Conservation (phyloP, 2,797 vertebrate species). For the Thunnus albacares region DNA sequence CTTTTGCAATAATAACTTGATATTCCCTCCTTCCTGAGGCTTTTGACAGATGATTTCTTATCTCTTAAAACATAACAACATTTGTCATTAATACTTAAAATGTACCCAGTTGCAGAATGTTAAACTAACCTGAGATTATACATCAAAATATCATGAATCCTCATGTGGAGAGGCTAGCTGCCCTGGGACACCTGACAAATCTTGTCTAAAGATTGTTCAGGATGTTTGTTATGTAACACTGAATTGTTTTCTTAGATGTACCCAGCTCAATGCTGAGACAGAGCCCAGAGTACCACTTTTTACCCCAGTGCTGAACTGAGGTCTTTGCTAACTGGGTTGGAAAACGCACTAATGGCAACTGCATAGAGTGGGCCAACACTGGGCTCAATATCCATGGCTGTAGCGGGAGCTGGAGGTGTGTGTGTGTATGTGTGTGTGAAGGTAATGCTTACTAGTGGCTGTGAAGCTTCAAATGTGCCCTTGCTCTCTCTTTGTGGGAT, state of each 20-base stretch:
- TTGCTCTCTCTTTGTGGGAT: conserved; percentile 25
- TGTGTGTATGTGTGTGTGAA: too few species aligned
- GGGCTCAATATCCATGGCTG: conserved; percentile 24
- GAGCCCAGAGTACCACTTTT: conserved; percentile 41
- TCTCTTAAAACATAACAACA: background rate
- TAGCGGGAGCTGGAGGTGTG: background rate
- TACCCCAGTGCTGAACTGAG: conserved; percentile 55
- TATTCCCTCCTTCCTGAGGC: background rate
- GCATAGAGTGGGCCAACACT: conserved; percentile 53
- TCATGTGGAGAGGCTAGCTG: background rate
- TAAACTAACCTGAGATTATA: background rate
- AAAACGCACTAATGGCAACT: conserved; percentile 65
- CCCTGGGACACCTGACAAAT: conserved; percentile 24
- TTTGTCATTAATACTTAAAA: conserved; percentile 35
- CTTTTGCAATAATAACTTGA: conserved; percentile 36
- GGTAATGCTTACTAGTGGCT: background rate
- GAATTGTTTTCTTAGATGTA: conserved; percentile 45
- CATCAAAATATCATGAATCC: conserved; percentile 16
- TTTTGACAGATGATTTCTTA: conserved; percentile 21
- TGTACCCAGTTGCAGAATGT: background rate
- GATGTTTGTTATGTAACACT: conserved; percentile 41
- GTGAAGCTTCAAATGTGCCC: conserved; percentile 26
- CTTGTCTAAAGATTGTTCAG: conserved; percentile 10
- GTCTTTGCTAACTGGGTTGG: conserved; percentile 68
- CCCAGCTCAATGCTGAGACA: conserved; percentile 38